Percentiles rank a stretch among this genome's conserved stretches.
Evolutionary conservation across 2,797 vertebrate species (phyloP).

Genomic region (Sylvilagus floridanus): DNA sequence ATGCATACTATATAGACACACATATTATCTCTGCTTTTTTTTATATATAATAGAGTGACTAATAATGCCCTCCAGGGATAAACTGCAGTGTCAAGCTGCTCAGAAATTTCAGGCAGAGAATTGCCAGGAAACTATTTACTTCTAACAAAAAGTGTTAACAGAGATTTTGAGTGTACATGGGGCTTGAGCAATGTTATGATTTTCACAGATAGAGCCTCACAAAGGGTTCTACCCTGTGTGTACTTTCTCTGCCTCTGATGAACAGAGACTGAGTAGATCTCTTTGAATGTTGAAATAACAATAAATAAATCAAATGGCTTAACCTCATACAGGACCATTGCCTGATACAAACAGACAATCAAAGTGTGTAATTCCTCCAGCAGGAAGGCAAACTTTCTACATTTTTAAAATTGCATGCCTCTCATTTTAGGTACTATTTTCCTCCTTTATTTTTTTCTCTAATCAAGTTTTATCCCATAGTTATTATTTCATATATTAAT

Average conservation of each 20-base stretch:
- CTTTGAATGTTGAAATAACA: not conserved
- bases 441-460: not conserved
- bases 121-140: slow-evolving; percentile 56
- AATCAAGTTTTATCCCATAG: not conserved
- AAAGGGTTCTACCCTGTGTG: not conserved
- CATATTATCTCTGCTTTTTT: slow-evolving; percentile 59
- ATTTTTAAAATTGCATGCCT: not conserved
- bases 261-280: not conserved
- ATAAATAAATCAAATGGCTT: slow-evolving; percentile 38
- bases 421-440: not conserved
- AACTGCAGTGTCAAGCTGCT: slow-evolving; percentile 56
- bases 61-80: slow-evolving; percentile 61
- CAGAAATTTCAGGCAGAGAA: slow-evolving; percentile 64
- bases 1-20: slow-evolving; percentile 24
- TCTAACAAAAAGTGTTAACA: slow-evolving; percentile 42
- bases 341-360: slow-evolving; percentile 26
- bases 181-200: slow-evolving; percentile 11
- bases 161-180: not conserved
- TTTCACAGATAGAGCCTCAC: slow-evolving; percentile 46
- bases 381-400: not conserved
- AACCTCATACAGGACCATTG: not conserved
- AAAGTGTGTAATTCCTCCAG: slow-evolving; percentile 14
- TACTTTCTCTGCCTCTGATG: not conserved
- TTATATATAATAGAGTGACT: slow-evolving; percentile 4
- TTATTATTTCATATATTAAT: not conserved